A percentile compares a stretch with the other conserved stretches of the same genome.
phyloP scores from a whole-genome alignment of 2,888 invertebrate species.

The Trachelus stipa region DNA sequence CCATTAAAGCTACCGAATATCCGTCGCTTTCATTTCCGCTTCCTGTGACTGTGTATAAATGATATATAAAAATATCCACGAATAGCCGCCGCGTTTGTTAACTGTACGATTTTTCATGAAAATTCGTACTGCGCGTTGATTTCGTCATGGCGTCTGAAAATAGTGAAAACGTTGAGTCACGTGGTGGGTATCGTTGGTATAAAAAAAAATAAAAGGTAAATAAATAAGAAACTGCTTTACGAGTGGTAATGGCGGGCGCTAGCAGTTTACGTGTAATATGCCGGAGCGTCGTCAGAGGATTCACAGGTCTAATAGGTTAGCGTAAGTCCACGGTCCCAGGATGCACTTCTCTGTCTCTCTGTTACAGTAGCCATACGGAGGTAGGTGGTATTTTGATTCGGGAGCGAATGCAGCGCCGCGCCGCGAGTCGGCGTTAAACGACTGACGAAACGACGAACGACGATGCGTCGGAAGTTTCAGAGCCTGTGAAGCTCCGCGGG shows the following conservation, averaged over 20 bases:
- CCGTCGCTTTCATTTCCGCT: neutral
- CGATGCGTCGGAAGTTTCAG: slow-evolving; percentile 29
- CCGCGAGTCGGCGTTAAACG: slow-evolving; percentile 53
- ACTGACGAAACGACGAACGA: slow-evolving; percentile 61
- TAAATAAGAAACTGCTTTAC: neutral
- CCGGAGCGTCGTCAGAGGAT: neutral
- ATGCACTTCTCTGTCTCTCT: neutral
- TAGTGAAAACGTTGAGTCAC: neutral
- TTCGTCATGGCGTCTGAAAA: neutral
- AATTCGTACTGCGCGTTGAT: neutral
- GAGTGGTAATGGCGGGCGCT: neutral
- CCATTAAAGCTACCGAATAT: neutral
- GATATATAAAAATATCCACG: neutral
- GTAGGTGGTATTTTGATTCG: slow-evolving; percentile 56
- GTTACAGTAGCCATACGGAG: neutral
- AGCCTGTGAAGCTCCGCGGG: slow-evolving; percentile 15
- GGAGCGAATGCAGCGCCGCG: slow-evolving; percentile 48
- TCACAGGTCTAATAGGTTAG: neutral
- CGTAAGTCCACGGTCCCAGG: neutral
- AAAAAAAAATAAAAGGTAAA: neutral
- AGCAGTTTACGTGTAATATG: neutral
- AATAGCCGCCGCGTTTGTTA: neutral
- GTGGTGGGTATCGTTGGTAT: neutral
- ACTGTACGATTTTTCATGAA: neutral
- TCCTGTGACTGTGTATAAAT: neutral